Conservation (phyloP, 2,797 vertebrate genomes). For the Schizopygopsis malacanthus region DNA sequence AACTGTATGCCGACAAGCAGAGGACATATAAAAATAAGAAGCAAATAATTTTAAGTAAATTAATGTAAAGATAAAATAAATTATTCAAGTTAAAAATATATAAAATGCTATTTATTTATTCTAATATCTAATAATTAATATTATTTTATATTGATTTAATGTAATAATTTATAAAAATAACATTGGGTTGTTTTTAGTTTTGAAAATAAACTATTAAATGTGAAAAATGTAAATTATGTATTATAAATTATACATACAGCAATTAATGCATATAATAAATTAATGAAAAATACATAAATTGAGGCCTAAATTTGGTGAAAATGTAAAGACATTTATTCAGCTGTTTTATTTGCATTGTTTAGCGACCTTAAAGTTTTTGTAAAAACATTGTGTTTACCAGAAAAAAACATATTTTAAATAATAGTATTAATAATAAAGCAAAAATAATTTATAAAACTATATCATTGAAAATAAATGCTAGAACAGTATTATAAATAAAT, state of each 20-base stretch:
- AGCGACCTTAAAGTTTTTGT: not conserved
- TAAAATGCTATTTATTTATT: not conserved
- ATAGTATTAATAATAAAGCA: not conserved
- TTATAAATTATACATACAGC: not conserved
- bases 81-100: not conserved
- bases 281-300: not conserved
- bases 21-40: not conserved
- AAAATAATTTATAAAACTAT: not conserved
- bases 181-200: not conserved
- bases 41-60: not conserved
- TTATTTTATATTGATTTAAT: not conserved
- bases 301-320: not conserved
- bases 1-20: not conserved
- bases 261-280: not conserved
- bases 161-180: not conserved
- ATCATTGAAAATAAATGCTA: not conserved
- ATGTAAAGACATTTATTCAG: conserved; percentile 1
- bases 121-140: not conserved
- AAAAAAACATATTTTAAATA: not conserved
- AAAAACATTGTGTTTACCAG: not conserved
- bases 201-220: not conserved
- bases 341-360: not conserved
- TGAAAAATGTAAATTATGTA: not conserved
- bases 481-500: not conserved
- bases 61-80: not conserved